phyloP scores from a whole-genome alignment of 64 coral and sea anemone species.

The Astreopora myriophthalma region DNA sequence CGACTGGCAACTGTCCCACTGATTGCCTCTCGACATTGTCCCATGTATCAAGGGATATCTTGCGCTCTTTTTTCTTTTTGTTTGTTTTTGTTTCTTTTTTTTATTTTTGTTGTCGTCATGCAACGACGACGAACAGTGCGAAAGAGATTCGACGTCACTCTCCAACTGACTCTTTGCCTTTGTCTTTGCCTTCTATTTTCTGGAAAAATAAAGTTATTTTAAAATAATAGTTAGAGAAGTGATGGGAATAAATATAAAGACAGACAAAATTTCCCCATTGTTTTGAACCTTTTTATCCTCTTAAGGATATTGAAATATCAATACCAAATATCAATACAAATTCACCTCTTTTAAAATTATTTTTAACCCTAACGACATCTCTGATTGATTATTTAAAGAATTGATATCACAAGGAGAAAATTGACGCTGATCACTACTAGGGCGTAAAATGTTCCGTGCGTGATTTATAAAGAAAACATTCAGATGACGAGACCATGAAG shows the following conservation, averaged over 20 bases:
- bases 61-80: not conserved
- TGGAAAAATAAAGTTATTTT: conserved; percentile 13
- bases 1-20: not conserved
- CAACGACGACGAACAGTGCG: not conserved
- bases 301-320: not conserved
- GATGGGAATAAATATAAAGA: conserved; percentile 15
- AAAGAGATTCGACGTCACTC: conserved; percentile 13
- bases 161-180: conserved; percentile 1
- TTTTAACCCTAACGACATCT: not conserved
- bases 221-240: conserved; percentile 1
- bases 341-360: not conserved
- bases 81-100: not conserved
- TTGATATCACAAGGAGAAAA: not conserved
- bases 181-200: not conserved
- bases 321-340: not conserved
- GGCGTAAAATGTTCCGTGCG: not conserved
- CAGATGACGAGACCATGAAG: not conserved
- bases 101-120: not conserved
- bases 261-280: not conserved
- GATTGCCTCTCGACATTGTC: conserved; percentile 6
- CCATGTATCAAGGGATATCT: conserved; percentile 9
- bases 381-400: not conserved
- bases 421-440: not conserved
- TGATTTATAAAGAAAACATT: not conserved
- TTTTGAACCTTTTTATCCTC: not conserved